Evolutionary conservation across 2,797 vertebrate species (phyloP).

Genomic region (Apogon hyalosoma): DNA sequence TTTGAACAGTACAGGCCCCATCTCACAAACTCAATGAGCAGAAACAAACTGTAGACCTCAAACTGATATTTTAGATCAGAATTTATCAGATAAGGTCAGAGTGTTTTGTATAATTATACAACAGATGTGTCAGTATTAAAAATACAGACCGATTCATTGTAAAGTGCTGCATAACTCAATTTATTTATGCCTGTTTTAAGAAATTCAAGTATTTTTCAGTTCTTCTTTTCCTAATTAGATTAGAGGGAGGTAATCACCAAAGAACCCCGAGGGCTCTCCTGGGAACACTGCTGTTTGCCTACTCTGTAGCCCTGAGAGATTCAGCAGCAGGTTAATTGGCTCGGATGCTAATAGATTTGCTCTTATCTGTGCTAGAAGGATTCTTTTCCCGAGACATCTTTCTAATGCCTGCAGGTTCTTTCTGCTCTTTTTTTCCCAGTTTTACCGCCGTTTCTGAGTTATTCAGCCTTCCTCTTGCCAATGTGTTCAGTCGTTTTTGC

Average conservation of each 20-base stretch:
- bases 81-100: slow-evolving; percentile 15
- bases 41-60: slow-evolving; percentile 32
- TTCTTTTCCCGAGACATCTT: slow-evolving; percentile 28
- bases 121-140: slow-evolving; percentile 4
- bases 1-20: slow-evolving; percentile 8
- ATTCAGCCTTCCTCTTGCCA: neutral
- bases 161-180: slow-evolving; percentile 19
- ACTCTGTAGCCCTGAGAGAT: slow-evolving; percentile 48
- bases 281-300: slow-evolving; percentile 43
- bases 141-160: slow-evolving; percentile 24
- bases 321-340: slow-evolving; percentile 66
- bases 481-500: slow-evolving; percentile 31
- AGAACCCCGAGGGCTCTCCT: slow-evolving; percentile 23
- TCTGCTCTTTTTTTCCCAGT: slow-evolving; percentile 44
- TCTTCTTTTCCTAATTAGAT: slow-evolving; percentile 55
- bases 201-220: slow-evolving; percentile 21
- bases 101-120: slow-evolving; percentile 22
- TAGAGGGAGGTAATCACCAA: slow-evolving; percentile 42
- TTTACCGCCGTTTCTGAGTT: slow-evolving; percentile 23
- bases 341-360: slow-evolving; percentile 63
- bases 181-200: slow-evolving; percentile 28
- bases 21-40: slow-evolving; percentile 36
- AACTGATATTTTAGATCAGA: neutral
- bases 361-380: slow-evolving; percentile 42
- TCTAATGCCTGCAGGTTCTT: slow-evolving; percentile 45